Evolutionary conservation across 2,113 vertebrate genomes (phyloP), one percentile per base, ranked within the genome.

Genomic region (Sinocyclocheilus rhinocerous): DNA sequence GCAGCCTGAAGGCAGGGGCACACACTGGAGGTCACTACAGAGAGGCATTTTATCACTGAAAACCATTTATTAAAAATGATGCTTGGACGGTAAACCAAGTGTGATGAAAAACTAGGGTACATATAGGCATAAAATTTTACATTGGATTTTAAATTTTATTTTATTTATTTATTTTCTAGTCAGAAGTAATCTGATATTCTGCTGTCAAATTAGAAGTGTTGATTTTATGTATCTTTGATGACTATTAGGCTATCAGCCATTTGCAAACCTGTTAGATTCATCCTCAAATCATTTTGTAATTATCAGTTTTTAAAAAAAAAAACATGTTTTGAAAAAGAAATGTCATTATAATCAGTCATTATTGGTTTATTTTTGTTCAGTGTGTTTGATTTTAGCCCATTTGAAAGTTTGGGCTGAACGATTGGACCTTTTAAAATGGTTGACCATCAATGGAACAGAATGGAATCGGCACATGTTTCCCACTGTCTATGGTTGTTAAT

Each of bases 1-100:
- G 73, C 29, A 80, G 57, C 67, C 63, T 85, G 76, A 76, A 89
- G 81, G 86, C 85, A 83, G 76, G 72, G 24, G 70, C 22, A 84
- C 45, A 48, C 42, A 55, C 45, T 88, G 83, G 45, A 84, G 86
- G 59, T 86, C 75, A 87, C n/a, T 70, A 83, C 50, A 70, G 48
- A 79, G 63, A 48, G 83, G 48, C 52, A 29, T 5, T 15, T 77
- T 80, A 70, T 83, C 83, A 67, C 18, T 84, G 26, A 84, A 87
- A 81, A 73, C 48, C 39, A 45, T 77, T 50, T 75, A 29, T 61
- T 15, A 33, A 79, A 79, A 59, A 39, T 15, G 0, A 39, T n/a
- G 9, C 12, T 73, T 73, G 36, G 4, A 72, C 2, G 1, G 70
- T 36, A 70, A 70, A 70, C 67, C 33, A 11, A 72, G 9, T 48